phyloP scores from a whole-genome alignment of 2,797 vertebrate genomes.

The Myotis findleyi region DNA sequence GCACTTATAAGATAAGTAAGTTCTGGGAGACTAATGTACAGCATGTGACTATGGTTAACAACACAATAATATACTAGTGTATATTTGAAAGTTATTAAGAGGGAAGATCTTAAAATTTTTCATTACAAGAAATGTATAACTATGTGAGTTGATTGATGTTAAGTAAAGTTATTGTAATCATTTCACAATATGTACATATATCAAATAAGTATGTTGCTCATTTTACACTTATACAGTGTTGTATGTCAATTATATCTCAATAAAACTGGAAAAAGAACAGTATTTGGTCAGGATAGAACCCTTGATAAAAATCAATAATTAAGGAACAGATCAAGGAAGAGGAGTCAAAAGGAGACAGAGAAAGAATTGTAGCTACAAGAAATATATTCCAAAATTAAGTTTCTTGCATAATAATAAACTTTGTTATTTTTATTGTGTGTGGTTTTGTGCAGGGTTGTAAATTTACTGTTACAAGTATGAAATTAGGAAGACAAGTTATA shows the following conservation, averaged over 20 bases:
- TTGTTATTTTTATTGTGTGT: neutral
- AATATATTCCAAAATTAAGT: neutral
- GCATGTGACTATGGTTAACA: neutral
- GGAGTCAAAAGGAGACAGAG: neutral
- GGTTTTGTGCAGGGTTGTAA: neutral
- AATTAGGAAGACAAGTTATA: neutral
- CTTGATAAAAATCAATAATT: constrained; percentile 40
- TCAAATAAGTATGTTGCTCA: neutral
- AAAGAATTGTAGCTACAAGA: neutral
- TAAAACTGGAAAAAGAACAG: neutral
- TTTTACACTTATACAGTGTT: neutral
- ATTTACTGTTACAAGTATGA: neutral
- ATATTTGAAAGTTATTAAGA: neutral
- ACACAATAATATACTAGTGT: neutral
- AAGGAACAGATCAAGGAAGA: neutral
- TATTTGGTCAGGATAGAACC: neutral
- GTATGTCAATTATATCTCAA: neutral
- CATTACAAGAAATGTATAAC: neutral
- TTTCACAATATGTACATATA: neutral
- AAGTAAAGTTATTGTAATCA: neutral
- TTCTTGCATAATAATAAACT: neutral
- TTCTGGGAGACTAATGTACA: neutral
- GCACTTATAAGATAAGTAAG: neutral
- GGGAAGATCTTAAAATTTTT: neutral
- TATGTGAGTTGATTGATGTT: neutral